Conservation (phyloP, 2,113 vertebrate species). For the Ginglymostoma cirratum region DNA sequence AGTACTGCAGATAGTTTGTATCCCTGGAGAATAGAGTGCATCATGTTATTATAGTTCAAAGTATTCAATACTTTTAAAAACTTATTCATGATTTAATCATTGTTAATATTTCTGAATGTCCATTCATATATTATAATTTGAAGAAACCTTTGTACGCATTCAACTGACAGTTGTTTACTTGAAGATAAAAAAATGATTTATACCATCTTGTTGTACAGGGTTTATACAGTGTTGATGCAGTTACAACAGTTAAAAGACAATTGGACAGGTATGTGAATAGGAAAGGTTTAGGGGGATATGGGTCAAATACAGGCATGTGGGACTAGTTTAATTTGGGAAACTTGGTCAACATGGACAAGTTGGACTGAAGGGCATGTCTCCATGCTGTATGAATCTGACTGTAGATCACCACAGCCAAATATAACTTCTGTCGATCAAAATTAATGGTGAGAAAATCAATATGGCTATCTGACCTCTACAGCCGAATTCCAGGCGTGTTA, state of each 20-base stretch:
- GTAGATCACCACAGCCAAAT: not conserved
- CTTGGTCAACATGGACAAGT: no score
- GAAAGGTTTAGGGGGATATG: no score
- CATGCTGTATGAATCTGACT: no score
- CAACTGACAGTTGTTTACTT: not conserved
- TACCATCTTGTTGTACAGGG: not conserved
- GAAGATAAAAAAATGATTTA: not conserved
- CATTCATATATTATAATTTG: not conserved
- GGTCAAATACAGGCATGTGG: no score
- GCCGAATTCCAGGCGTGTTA: not conserved
- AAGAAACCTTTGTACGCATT: not conserved
- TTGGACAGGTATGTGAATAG: no score
- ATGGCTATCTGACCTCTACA: not conserved
- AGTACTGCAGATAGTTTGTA: not conserved
- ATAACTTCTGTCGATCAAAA: not conserved
- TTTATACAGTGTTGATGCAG: not conserved
- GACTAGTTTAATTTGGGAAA: no score
- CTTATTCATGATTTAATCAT: not conserved
- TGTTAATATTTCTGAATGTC: constrained; percentile 6
- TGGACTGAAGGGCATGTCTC: no score
- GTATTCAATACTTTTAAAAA: not conserved
- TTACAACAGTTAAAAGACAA: no score
- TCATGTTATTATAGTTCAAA: not conserved
- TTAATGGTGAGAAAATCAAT: not conserved
- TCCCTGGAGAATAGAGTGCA: not conserved